A percentile compares a stretch with the other conserved stretches of the same genome.
phyloP scores from a whole-genome alignment of 2,888 invertebrate genomes.

The Phasia obesa region DNA sequence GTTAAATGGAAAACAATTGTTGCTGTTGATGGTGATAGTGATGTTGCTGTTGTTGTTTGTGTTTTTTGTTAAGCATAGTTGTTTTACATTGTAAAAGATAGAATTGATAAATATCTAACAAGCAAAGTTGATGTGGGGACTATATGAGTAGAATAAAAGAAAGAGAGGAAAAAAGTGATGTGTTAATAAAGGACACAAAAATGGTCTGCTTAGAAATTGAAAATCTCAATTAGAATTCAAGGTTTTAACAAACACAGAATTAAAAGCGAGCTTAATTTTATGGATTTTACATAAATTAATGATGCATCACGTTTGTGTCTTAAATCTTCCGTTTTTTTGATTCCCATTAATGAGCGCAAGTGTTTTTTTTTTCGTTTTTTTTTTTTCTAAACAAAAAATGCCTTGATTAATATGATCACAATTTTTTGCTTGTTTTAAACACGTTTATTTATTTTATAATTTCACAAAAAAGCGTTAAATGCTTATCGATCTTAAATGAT shows the following conservation, averaged over 20 bases:
- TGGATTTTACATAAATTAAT: constrained; percentile 46
- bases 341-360: constrained; percentile 44
- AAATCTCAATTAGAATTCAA: constrained; percentile 41
- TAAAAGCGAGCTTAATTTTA: constrained; percentile 30
- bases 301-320: constrained; percentile 30
- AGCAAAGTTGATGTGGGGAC: constrained; percentile 7
- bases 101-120: constrained; percentile 35
- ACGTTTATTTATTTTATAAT: constrained; percentile 62
- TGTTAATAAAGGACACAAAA: constrained; percentile 43
- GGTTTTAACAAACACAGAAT: constrained; percentile 25
- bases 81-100: constrained; percentile 57
- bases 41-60: too few species aligned
- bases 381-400: constrained; percentile 23
- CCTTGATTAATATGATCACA: constrained; percentile 56
- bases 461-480: constrained; percentile 63
- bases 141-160: neutral
- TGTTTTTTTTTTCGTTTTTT: constrained; percentile 21
- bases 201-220: constrained; percentile 1
- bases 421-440: constrained; percentile 45
- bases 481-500: constrained; percentile 70
- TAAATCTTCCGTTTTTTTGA: constrained; percentile 18
- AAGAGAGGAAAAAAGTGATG: constrained; percentile 23
- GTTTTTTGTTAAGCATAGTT: constrained; percentile 56
- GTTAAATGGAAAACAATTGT: constrained; percentile 57
- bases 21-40: too few species aligned